These are phyloP conservation scores for Todus mexicanus DNA, from an alignment of 2,797 vertebrate genomes.

Conservation along the genomic window DNA sequence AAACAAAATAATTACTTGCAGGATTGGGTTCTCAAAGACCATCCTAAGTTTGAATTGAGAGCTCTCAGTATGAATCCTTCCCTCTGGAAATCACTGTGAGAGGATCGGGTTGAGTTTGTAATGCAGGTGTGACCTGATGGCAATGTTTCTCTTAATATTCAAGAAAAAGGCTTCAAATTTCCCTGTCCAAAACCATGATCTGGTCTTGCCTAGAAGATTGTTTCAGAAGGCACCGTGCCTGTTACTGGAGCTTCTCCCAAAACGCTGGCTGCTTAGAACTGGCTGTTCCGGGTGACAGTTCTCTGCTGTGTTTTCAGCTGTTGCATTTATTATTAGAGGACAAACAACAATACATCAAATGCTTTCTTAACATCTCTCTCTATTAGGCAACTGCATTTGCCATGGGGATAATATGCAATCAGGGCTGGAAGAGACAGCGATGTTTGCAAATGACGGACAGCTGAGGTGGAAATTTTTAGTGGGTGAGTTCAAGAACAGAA, in stretches of 20 bases:
- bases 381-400: conserved; percentile 39
- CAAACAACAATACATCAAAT: background rate
- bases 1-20: background rate
- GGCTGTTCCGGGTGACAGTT: conserved; percentile 12
- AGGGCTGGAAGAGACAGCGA: background rate
- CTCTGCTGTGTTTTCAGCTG: background rate
- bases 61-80: background rate
- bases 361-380: conserved; percentile 40
- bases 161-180: background rate
- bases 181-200: background rate
- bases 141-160: background rate
- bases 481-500: background rate
- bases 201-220: background rate
- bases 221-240: background rate
- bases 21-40: background rate
- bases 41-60: background rate
- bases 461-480: background rate
- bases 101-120: background rate
- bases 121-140: background rate
- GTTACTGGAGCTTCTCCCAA: background rate
- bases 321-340: background rate
- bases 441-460: background rate
- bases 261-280: background rate
- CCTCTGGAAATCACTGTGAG: background rate
- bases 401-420: conserved; percentile 22